Evolutionary conservation across 2,113 vertebrate species (phyloP).

Genomic region (Paratilapia polleni): DNA sequence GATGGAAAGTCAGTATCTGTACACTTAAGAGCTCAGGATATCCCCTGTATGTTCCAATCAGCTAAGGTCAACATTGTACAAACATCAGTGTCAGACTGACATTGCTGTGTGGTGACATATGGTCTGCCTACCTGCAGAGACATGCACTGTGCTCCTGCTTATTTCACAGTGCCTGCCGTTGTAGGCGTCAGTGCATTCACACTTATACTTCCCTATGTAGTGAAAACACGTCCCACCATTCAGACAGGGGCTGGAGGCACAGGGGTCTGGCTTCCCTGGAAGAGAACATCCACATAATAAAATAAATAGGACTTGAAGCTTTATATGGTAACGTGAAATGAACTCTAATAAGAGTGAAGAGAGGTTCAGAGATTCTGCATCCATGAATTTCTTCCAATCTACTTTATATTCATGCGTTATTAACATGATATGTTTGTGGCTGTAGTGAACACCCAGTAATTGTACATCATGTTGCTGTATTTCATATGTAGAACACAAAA

Average conservation of each 20-base stretch:
- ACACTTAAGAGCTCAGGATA: slow-evolving; percentile 34
- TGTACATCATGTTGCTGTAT: no score
- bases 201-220: slow-evolving; percentile 98
- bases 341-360: not conserved
- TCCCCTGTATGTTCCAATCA: slow-evolving; percentile 31
- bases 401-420: no score
- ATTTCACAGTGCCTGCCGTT: slow-evolving; percentile 90
- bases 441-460: no score
- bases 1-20: slow-evolving; percentile 33
- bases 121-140: slow-evolving; percentile 68
- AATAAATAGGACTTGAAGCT: not conserved
- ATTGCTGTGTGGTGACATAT: slow-evolving; percentile 8
- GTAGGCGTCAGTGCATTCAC: slow-evolving; percentile 89
- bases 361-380: no score
- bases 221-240: slow-evolving; percentile 97
- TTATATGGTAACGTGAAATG: not conserved
- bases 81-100: not conserved
- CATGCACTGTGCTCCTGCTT: slow-evolving; percentile 68
- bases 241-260: slow-evolving; percentile 91
- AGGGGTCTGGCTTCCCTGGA: slow-evolving; percentile 94
- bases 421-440: no score
- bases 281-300: slow-evolving; percentile 6
- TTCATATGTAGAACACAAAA: no score
- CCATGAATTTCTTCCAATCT: no score
- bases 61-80: not conserved